Evolutionary conservation across 2,888 invertebrate genomes (phyloP).

Genomic region (Fragum sueziense): DNA sequence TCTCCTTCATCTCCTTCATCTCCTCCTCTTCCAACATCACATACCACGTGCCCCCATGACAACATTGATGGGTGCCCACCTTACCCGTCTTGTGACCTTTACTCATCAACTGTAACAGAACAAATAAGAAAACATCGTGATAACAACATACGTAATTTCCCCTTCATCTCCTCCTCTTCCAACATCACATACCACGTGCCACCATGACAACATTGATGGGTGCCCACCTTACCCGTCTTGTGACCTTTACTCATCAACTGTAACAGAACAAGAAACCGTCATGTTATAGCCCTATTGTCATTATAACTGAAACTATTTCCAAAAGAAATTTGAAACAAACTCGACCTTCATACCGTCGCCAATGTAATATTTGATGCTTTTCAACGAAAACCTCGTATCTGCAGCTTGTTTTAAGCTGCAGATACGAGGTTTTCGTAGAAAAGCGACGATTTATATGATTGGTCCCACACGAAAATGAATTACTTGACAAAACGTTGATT

Average conservation of each 20-base stretch:
- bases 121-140: no score
- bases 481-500: no score
- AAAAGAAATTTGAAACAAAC: neutral
- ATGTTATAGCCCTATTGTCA: no score
- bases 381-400: neutral
- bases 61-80: neutral
- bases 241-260: constrained; percentile 76
- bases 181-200: constrained; percentile 80
- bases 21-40: constrained; percentile 59
- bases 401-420: no score
- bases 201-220: constrained; percentile 78
- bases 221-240: constrained; percentile 74
- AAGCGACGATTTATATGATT: no score
- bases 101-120: neutral
- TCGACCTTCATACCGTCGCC: neutral
- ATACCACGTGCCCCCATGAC: neutral
- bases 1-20: constrained; percentile 58
- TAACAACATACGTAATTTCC: constrained; percentile 30
- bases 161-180: constrained; percentile 77
- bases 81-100: neutral
- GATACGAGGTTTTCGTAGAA: no score
- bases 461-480: no score
- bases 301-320: no score
- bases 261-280: neutral
- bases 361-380: neutral